Conservation (phyloP, 2,113 vertebrate genomes). For the Aldabrachelys gigantea region DNA sequence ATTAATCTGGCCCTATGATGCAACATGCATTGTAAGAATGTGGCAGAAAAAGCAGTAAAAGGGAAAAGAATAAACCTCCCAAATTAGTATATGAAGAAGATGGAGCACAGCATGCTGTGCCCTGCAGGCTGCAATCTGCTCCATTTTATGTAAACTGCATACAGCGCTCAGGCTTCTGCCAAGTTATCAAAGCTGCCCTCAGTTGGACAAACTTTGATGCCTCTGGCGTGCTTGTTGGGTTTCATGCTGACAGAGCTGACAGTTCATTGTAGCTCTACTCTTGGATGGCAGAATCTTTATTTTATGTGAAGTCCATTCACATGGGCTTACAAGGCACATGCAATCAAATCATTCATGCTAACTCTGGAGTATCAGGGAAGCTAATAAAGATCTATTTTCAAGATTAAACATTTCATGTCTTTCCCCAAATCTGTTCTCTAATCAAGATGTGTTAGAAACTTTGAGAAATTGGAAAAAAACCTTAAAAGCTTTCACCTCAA, state of each 20-base stretch:
- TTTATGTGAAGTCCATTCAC: neutral
- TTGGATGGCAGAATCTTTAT: neutral
- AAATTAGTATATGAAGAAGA: neutral
- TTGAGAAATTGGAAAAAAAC: neutral
- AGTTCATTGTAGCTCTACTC: neutral
- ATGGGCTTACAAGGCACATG: neutral
- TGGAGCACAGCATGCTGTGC: neutral
- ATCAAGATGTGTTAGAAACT: neutral
- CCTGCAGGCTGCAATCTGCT: neutral
- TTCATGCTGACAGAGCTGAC: neutral
- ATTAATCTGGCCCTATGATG: neutral
- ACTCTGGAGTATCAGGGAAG: neutral
- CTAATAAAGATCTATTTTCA: constrained; percentile 22
- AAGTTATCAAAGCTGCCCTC: neutral
- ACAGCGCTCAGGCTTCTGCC: neutral
- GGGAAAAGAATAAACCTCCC: neutral
- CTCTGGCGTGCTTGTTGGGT: neutral
- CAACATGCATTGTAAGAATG: neutral
- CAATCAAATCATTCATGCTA: neutral
- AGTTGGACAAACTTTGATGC: neutral
- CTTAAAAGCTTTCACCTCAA: neutral
- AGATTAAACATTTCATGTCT: constrained; percentile 45
- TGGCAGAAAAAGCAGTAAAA: neutral
- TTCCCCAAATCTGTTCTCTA: constrained; percentile 3
- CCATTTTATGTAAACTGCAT: neutral